phyloP scores from a whole-genome alignment of 2,888 invertebrate genomes.

The Agrochola lychnidis region DNA sequence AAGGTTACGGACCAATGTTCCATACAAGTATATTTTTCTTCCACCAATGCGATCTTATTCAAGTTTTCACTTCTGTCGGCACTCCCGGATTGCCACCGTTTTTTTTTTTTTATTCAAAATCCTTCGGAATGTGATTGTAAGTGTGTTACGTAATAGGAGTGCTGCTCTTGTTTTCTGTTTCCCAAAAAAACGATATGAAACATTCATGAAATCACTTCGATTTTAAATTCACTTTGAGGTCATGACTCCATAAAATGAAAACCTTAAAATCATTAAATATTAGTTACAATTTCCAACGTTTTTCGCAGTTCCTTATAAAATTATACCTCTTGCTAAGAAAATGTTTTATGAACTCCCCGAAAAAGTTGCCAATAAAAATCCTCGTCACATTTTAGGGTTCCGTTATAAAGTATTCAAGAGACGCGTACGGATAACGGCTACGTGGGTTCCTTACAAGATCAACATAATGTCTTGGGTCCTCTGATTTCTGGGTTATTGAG shows the following conservation, averaged over 20 bases:
- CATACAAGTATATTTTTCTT: too few species aligned
- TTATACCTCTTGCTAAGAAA: background rate
- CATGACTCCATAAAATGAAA: too few species aligned
- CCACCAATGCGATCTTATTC: too few species aligned
- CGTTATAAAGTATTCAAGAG: constrained; percentile 64
- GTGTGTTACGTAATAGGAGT: too few species aligned
- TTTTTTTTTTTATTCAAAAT: too few species aligned
- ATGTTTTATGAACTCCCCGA: constrained; percentile 19
- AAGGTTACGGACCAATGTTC: too few species aligned
- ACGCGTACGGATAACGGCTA: constrained; percentile 46
- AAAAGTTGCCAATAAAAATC: constrained; percentile 55
- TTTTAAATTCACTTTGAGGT: background rate
- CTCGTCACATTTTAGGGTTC: constrained; percentile 55
- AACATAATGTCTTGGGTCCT: constrained; percentile 60
- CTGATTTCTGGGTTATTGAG: constrained; percentile 63
- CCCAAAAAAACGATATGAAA: background rate
- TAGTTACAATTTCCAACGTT: background rate
- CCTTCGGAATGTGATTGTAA: too few species aligned
- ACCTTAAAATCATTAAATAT: background rate
- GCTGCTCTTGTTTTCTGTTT: background rate
- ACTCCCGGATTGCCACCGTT: too few species aligned
- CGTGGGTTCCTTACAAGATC: constrained; percentile 70
- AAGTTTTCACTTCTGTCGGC: too few species aligned
- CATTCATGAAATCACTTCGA: background rate
- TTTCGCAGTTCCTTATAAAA: background rate